Percentiles rank a stretch among this genome's conserved stretches.
phyloP scores from a whole-genome alignment of 2,888 invertebrate species.

The Arctia plantaginis region DNA sequence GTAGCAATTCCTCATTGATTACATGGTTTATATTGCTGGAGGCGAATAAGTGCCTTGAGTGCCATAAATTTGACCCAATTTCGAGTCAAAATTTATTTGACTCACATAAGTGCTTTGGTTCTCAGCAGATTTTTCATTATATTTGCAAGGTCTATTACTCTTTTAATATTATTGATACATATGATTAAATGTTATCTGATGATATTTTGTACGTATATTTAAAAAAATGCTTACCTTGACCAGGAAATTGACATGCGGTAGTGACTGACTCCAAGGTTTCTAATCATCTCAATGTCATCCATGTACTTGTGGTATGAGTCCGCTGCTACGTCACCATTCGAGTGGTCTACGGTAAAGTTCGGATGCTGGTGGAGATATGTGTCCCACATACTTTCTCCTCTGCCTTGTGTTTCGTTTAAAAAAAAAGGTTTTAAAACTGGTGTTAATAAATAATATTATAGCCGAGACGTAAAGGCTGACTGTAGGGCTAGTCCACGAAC shows the following conservation, averaged over 20 bases:
- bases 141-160: neutral
- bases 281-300: conserved; percentile 87
- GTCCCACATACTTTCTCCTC: conserved; percentile 89
- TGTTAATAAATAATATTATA: neutral
- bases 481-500: too few species aligned
- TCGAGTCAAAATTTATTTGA: neutral
- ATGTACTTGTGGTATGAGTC: conserved; percentile 89
- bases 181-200: conserved; percentile 2
- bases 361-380: conserved; percentile 83
- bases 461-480: too few species aligned
- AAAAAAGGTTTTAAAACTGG: neutral
- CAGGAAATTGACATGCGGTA: conserved; percentile 92
- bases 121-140: neutral
- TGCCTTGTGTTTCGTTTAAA: conserved; percentile 73
- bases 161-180: neutral
- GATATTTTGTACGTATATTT: neutral
- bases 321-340: conserved; percentile 89
- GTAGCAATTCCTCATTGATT: neutral
- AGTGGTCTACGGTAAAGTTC: conserved; percentile 81
- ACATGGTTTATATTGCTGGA: neutral
- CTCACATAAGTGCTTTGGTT: too few species aligned
- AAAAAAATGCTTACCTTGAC: conserved; percentile 81
- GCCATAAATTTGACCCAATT: neutral
- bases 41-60: neutral
- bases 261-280: conserved; percentile 86